Evolutionary conservation across 2,113 vertebrate genomes (phyloP).

Genomic region (Rana temporaria): DNA sequence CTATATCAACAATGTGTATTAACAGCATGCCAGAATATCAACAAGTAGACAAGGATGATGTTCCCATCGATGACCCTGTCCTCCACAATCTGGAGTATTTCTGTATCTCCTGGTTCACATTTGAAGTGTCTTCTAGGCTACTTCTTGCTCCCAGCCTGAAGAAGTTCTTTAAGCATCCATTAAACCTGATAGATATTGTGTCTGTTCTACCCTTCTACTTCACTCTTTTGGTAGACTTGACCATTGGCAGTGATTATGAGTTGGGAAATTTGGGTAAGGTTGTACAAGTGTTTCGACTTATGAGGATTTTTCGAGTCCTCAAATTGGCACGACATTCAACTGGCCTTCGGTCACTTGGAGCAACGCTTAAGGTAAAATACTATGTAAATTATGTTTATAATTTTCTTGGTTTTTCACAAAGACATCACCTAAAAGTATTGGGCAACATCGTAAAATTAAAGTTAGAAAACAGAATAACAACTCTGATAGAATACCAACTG

Average conservation of each 20-base stretch:
- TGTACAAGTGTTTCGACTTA: constrained; percentile 92
- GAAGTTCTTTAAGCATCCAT: constrained; percentile 91
- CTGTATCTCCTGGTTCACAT: constrained; percentile 97
- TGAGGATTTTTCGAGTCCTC: constrained; percentile 96
- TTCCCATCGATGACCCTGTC: constrained; percentile 77
- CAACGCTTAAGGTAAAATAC: constrained; percentile 86
- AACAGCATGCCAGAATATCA: constrained; percentile 95
- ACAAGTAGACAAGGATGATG: constrained; percentile 78
- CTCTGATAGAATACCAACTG: too few relatives aligned
- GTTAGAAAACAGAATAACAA: too few relatives aligned
- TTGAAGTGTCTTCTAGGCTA: constrained; percentile 90
- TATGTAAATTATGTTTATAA: too few relatives aligned
- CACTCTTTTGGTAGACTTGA: constrained; percentile 83
- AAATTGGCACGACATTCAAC: constrained; percentile 96
- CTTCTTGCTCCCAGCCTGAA: constrained; percentile 88
- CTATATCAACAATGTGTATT: constrained; percentile 93
- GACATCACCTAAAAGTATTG: too few relatives aligned
- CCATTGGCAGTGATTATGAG: constrained; percentile 77
- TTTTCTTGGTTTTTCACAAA: too few relatives aligned
- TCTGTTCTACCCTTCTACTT: constrained; percentile 94
- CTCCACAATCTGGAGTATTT: constrained; percentile 88
- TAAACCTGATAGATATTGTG: constrained; percentile 94
- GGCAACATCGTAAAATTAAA: too few relatives aligned
- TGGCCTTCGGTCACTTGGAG: constrained; percentile 90
- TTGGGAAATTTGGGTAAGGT: constrained; percentile 88